Conservation (phyloP, 1,140 invertebrate species). For the Littorina saxatilis region DNA sequence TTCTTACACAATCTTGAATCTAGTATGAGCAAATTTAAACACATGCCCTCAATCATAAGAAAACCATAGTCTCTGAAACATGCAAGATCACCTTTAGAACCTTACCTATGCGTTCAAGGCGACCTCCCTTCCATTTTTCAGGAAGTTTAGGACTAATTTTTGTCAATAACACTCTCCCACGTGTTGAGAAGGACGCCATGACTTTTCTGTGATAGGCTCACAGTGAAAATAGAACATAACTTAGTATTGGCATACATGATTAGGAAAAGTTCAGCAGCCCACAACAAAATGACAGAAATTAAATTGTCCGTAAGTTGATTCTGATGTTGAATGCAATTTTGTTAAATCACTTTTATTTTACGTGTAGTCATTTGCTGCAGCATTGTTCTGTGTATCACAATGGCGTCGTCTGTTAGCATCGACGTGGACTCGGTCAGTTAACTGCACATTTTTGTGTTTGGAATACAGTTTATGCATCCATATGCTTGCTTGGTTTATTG, state of each 20-base stretch:
- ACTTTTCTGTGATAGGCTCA: neutral
- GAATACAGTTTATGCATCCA: neutral
- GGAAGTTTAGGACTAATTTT: slow-evolving; percentile 34
- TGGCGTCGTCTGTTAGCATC: slow-evolving; percentile 41
- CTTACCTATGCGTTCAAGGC: slow-evolving; percentile 53
- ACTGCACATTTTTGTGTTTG: slow-evolving; percentile 3
- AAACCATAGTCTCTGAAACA: too few species aligned
- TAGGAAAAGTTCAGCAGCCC: too few species aligned
- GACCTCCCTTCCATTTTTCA: slow-evolving; percentile 53
- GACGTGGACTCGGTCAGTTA: slow-evolving; percentile 39
- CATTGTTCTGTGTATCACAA: neutral
- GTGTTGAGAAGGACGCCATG: slow-evolving; percentile 21
- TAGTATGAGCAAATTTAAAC: neutral
- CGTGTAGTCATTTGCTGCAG: too few species aligned
- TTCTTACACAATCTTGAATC: neutral
- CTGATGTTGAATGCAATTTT: neutral
- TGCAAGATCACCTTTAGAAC: too few species aligned
- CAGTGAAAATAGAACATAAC: neutral
- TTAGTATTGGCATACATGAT: too few species aligned
- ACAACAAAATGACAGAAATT: neutral
- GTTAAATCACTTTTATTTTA: too few species aligned
- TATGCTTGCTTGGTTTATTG: neutral
- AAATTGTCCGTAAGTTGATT: too few species aligned
- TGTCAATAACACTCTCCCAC: neutral
- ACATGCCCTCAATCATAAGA: too few species aligned